Evolutionary conservation across 2,888 invertebrate species (phyloP), one percentile per base, ranked within the genome.

Genomic region (Cordilura impudica): DNA sequence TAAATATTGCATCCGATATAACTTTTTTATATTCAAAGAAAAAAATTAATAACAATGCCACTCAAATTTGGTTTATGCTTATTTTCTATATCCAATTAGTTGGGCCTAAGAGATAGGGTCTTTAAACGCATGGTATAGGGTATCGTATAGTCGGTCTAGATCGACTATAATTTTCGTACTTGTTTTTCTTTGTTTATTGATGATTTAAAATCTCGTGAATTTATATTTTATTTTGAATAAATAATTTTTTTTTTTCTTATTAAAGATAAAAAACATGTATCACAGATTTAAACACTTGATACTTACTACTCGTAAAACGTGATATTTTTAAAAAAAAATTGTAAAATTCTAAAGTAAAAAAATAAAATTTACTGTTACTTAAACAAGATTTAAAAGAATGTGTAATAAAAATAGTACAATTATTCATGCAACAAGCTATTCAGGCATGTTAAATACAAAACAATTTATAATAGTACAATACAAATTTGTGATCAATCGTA

Each of bases 361-460:
- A n/a, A n/a, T n/a, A n/a, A n/a, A n/a, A n/a, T n/a, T n/a, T n/a
- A 31, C n/a, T 54, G 18, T 12, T 26, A 31, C 19, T 35, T 54
- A 8, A 8, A 54, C 7, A 26, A 45, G 21, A 45, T 31, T 39
- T 14, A 63, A 18, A n/a, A n/a, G n/a, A 12, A 31, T 12, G 19
- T 53, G 29, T 18, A 54, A 60, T 70, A 70, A 61, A 60, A 49
- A 60, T 70, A 60, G 29, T 43, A 29, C n/a, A 60, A 66, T 73
- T 67, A 67, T 47, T 60, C 45, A 67, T 74, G 53, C 74, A 67
- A 60, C 10, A 47, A 74, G 53, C 67, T 47, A 61, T 54, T 53
- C 58, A 66, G 19, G 23, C 51, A 51, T 43, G n/a, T 29, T 39
- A 26, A 61, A 61, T 39, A 26, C 47, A 43, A 51, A 26, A 31